These are phyloP conservation scores for Delphinapterus leucas DNA, from an alignment of 2,113 vertebrate species.

Conservation along the genomic window DNA sequence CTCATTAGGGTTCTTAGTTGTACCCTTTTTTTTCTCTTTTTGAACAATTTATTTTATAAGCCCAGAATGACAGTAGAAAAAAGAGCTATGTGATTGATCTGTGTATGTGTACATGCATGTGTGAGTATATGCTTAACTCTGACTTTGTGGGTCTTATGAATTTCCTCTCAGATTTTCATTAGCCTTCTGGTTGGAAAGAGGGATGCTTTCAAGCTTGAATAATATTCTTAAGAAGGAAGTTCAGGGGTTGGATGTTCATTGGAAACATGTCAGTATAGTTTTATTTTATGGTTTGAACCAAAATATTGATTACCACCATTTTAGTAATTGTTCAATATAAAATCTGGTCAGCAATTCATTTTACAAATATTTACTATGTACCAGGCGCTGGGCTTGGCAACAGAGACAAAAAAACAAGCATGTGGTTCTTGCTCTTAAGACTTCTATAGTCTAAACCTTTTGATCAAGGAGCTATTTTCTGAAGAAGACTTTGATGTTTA, in stretches of 20 bases:
- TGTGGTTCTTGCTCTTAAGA: not conserved
- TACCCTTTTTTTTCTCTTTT: not conserved
- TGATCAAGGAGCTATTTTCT: slow-evolving; percentile 2
- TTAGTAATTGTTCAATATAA: not conserved
- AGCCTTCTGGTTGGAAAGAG: slow-evolving; percentile 11
- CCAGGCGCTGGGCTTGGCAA: not conserved
- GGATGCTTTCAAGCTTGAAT: not conserved
- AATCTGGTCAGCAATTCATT: not conserved
- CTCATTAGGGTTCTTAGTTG: not conserved
- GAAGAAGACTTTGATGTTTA: not conserved
- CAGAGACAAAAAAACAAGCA: not conserved
- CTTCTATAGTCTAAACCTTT: not conserved
- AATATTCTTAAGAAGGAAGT: not conserved
- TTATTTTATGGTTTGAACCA: not conserved
- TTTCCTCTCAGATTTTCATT: slow-evolving; percentile 37
- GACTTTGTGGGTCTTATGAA: not conserved
- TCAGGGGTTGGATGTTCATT: not conserved
- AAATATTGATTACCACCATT: not conserved
- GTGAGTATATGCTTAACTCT: not conserved
- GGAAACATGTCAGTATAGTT: not conserved
- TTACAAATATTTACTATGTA: not conserved
- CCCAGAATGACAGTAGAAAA: not conserved
- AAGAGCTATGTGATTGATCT: not conserved
- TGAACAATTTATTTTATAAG: not conserved
- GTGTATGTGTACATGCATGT: not conserved